Conservation (phyloP, 2,888 invertebrate genomes). For the Volucella inanis region DNA sequence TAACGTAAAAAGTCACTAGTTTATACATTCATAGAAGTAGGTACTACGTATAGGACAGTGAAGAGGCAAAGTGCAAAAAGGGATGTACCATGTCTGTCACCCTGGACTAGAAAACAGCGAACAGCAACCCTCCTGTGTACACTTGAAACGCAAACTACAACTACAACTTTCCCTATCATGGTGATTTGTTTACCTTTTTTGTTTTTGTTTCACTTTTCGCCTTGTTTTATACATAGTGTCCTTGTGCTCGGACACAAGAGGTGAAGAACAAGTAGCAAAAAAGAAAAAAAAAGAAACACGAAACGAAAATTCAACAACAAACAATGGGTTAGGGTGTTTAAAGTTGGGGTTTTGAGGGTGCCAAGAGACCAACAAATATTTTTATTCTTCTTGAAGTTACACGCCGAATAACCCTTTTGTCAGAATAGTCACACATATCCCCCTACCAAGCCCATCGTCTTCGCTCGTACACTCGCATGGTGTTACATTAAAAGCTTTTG, state of each 20-base stretch:
- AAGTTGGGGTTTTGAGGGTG: conserved; percentile 3
- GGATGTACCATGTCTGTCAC: conserved; percentile 65
- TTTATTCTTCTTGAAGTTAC: conserved; percentile 31
- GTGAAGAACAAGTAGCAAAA: neutral
- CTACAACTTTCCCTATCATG: conserved; percentile 68
- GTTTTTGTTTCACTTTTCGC: conserved; percentile 25
- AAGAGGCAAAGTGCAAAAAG: conserved; percentile 52
- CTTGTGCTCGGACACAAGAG: conserved; percentile 40
- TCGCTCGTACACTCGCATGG: conserved; percentile 37
- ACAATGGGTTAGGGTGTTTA: conserved; percentile 55
- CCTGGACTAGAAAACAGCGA: conserved; percentile 59
- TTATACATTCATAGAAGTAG: conserved; percentile 11
- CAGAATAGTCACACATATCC: conserved; percentile 11
- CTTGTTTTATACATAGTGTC: conserved; percentile 49
- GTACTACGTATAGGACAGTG: neutral
- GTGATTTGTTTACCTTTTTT: conserved; percentile 75
- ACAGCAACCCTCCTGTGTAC: conserved; percentile 25
- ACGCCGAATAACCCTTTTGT: conserved; percentile 45
- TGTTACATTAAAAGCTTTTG: conserved; percentile 68
- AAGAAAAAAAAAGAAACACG: no score
- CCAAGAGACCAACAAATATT: conserved; percentile 39
- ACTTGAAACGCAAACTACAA: conserved; percentile 32
- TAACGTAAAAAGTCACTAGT: conserved; percentile 41
- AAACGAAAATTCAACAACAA: conserved; percentile 41
- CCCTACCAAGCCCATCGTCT: neutral